These are phyloP conservation scores for Cremastobaeus sp. DNA, from an alignment of 2,888 invertebrate genomes.

Conservation along the genomic window DNA sequence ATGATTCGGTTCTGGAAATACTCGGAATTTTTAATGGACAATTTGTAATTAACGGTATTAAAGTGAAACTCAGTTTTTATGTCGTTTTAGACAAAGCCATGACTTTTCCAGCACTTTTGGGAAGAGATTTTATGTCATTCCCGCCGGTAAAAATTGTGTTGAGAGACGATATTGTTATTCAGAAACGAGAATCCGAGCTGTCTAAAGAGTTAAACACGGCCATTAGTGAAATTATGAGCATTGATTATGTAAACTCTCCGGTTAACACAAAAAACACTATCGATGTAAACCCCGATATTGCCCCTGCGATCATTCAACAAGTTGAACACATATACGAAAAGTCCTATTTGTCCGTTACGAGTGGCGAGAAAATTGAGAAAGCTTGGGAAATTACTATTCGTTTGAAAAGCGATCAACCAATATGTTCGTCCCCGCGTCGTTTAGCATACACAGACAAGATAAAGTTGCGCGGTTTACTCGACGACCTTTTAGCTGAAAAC, in stretches of 20 bases:
- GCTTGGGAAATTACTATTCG: conserved; percentile 7
- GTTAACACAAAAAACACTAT: not conserved
- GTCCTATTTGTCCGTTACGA: too few species aligned
- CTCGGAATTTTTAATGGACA: not conserved
- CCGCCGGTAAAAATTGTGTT: conserved; percentile 1
- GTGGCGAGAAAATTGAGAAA: too few species aligned
- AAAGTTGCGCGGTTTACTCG: not conserved
- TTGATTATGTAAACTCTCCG: conserved; percentile 7
- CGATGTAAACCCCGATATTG: not conserved
- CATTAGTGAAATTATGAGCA: conserved; percentile 14
- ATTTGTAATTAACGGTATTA: not conserved
- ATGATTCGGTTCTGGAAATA: not conserved
- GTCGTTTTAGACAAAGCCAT: conserved; percentile 11
- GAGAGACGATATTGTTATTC: not conserved
- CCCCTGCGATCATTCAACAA: not conserved
- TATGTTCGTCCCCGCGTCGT: not conserved
- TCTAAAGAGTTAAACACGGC: too few species aligned
- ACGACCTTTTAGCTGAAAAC: not conserved
- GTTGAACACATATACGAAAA: not conserved
- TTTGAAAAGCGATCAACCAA: conserved; percentile 3
- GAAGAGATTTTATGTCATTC: conserved; percentile 1
- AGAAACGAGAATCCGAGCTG: not conserved
- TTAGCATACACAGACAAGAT: not conserved
- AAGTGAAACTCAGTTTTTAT: conserved; percentile 10
- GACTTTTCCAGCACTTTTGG: conserved; percentile 9